Evolutionary conservation across 1,140 invertebrate species (phyloP), one percentile per base, ranked within the genome.

Genomic region (Pogonomyrmex californicus): DNA sequence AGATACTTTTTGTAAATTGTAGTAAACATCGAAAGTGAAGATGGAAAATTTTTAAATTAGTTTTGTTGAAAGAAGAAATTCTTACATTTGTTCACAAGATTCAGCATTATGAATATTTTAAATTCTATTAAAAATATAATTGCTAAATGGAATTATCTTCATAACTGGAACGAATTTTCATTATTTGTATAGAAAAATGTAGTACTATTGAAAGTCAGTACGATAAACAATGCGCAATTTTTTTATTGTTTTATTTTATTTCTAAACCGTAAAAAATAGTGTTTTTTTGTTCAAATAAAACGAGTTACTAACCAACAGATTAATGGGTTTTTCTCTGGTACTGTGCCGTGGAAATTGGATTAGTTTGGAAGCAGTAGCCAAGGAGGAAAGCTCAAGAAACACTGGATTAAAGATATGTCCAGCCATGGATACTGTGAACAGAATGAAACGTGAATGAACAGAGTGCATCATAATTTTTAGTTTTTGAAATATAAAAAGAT

Each of bases 301-400:
- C 14, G 33, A 81, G 77, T 56, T 70, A 44, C n/a, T 70, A 70
- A 70, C 63, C 63, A 79, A 81, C 36, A 68, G 47, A 81, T 81
- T 81, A 81, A 81, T 81, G 47, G 36, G 23, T 81, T 81, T 81
- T 54, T 56, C 36, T 54, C 36, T 2, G n/a, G n/a, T 23, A 51
- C 77, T 51, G 47, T 68, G 44, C 7, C n/a, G 47, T 68, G 36
- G 47, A 81, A 81, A 81, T 81, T 81, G 77, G n/a, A 81, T 81
- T 81, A 81, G 36, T 38, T 68, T 30, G 56, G 56, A 33, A 60
- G 41, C 63, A 81, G 36, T 70, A 51, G 62, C 38, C 60, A 81
- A 81, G 77, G 30, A 81, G 38, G 49, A 81, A 81, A 70, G 47
- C 60, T 79, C 14, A 62, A 63, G 36, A 70, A 70, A 54, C n/a